Evolutionary conservation across 1,140 invertebrate species (phyloP).

Genomic region (Lordiphosa stackelbergi): DNA sequence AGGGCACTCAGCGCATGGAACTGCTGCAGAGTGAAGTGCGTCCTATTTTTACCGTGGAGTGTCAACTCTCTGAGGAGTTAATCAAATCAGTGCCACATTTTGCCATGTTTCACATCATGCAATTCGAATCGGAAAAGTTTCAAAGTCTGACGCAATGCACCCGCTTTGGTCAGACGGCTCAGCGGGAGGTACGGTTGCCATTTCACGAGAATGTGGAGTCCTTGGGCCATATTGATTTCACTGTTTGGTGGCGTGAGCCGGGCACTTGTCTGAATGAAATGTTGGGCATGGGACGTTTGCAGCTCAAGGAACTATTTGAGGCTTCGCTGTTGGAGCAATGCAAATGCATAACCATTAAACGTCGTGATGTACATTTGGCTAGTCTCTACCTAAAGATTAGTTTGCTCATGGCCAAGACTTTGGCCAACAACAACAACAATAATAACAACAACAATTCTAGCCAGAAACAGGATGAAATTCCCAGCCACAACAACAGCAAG

Average conservation of each 20-base stretch:
- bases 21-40: slow-evolving; percentile 63
- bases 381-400: slow-evolving; percentile 70
- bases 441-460: slow-evolving; percentile 9
- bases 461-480: slow-evolving; percentile 17
- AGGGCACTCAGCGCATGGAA: slow-evolving; percentile 70
- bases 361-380: slow-evolving; percentile 58
- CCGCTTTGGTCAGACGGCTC: slow-evolving; percentile 64
- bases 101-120: slow-evolving; percentile 70
- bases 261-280: slow-evolving; percentile 72
- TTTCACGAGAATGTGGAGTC: slow-evolving; percentile 15
- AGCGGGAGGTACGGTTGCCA: slow-evolving; percentile 48
- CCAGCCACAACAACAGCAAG: slow-evolving; percentile 40
- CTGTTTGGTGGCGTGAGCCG: slow-evolving; percentile 73
- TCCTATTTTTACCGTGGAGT: slow-evolving; percentile 71
- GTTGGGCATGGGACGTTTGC: slow-evolving; percentile 63
- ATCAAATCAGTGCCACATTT: slow-evolving; percentile 50
- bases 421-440: slow-evolving; percentile 12
- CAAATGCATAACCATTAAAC: slow-evolving; percentile 60
- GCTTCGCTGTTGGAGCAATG: slow-evolving; percentile 68
- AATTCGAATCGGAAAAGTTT: slow-evolving; percentile 75
- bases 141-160: slow-evolving; percentile 72
- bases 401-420: slow-evolving; percentile 34
- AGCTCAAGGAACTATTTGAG: slow-evolving; percentile 58
- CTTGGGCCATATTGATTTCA: slow-evolving; percentile 59
- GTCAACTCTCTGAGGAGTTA: slow-evolving; percentile 62